Base-by-base conservation (phyloP, 1,140 invertebrate species). In the Melanaphis sacchari region DNA sequence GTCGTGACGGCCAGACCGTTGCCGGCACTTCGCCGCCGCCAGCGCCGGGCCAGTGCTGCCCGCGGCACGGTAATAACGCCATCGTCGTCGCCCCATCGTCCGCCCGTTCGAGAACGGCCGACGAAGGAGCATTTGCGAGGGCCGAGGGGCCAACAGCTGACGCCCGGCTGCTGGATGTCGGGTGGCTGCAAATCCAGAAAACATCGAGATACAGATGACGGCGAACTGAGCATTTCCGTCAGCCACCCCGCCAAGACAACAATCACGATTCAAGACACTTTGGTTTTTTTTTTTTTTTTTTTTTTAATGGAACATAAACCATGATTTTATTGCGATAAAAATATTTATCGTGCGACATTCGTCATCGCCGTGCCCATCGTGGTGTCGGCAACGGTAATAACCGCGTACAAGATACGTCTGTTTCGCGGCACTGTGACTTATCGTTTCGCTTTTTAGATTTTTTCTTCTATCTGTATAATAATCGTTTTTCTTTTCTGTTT, bases 1-100 rank as follows among this genome's bases (percentile, higher is more conserved):
- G 31, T 92, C 66, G 22, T 36, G 81, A 93, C 81, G 81, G 43
- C 46, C 81, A 49, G 54, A 90, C 89, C 88, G 88, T 89, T 89
- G 91, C 81, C 91, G 76, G 66, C 43, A 82, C 21, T 82, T n/a
- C 8, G 43, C 59, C 59, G 59, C 40, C 6, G n/a, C 91, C 91
- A 81, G 76, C 91, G 91, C 90, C 91, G 46, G 91, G 91, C 81
- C 91, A 93, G 91, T 93, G 91, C 43, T 82, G 81, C 91, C 66
- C 1, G 24, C 46, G 46, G 81, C 46, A 85, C 91, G 36, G 36
- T 93, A 93, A 82, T 54, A 36, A 4, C 15, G 8, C 59, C 54
- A 38, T 85, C 43, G 81, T 41, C 41, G 26, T 46, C 31, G 0
- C 90, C 59, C 59, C 36, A 15, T 36, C 90, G 9, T n/a, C 36